A percentile compares a stretch with the other conserved stretches of the same genome.
These are phyloP conservation scores for Andricus curvator DNA, from an alignment of 2,888 invertebrate genomes.

Conservation along the genomic window DNA sequence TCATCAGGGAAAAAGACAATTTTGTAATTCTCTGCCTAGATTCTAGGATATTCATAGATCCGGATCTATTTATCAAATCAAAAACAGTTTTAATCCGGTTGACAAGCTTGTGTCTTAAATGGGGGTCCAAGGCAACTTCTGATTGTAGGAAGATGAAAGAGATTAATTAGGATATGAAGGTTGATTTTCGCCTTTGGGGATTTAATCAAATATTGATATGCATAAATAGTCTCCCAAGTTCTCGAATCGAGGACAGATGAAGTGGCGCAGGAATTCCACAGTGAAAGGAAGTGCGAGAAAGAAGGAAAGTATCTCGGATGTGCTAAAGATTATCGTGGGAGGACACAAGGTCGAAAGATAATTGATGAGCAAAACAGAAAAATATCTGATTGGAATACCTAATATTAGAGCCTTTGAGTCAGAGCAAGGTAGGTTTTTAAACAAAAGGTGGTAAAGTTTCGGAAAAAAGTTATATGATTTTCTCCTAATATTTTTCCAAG, in stretches of 20 bases:
- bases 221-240: background rate
- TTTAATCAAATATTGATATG: background rate
- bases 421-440: background rate
- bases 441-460: background rate
- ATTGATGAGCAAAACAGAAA: conserved; percentile 3
- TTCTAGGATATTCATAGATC: background rate
- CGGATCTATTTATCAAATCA: background rate
- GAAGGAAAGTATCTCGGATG: conserved; percentile 31
- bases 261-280: conserved; percentile 34
- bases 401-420: too few relatives aligned
- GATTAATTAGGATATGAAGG: conserved; percentile 19
- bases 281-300: conserved; percentile 44
- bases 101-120: background rate
- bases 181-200: conserved; percentile 16
- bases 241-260: conserved; percentile 32
- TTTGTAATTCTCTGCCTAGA: background rate
- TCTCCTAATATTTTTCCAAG: conserved; percentile 14
- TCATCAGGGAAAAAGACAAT: background rate
- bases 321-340: conserved; percentile 30
- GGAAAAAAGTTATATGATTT: background rate
- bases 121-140: background rate
- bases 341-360: conserved; percentile 41
- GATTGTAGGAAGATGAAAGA: background rate
- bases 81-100: background rate
- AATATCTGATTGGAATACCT: background rate